phyloP scores from a whole-genome alignment of 2,888 invertebrate species.

The Toxonevra muliebris region DNA sequence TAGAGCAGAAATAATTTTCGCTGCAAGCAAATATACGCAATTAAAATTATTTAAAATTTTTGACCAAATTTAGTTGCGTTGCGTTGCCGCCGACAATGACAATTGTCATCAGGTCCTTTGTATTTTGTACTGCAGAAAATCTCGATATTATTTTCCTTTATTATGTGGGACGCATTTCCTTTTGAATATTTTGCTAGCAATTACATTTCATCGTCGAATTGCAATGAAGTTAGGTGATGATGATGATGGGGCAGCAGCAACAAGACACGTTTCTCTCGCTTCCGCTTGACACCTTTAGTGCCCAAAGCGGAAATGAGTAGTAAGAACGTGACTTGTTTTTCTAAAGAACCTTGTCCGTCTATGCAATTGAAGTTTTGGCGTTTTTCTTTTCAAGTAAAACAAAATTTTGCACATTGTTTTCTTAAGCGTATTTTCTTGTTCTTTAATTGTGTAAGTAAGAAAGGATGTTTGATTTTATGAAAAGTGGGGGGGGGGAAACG shows the following conservation, averaged over 20 bases:
- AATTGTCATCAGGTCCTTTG: conserved; percentile 11
- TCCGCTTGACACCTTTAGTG: conserved; percentile 57
- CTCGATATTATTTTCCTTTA: too few species aligned
- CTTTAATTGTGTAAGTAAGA: neutral
- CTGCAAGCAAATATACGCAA: conserved; percentile 42
- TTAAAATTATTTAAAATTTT: conserved; percentile 56
- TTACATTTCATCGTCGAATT: conserved; percentile 15
- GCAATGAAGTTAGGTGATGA: neutral
- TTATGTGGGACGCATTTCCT: conserved; percentile 17
- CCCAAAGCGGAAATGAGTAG: conserved; percentile 53
- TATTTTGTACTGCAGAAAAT: too few species aligned
- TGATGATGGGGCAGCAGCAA: conserved; percentile 17
- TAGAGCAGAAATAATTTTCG: neutral
- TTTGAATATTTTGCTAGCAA: conserved; percentile 37
- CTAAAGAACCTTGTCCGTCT: neutral
- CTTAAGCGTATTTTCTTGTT: neutral
- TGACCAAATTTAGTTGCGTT: conserved; percentile 22
- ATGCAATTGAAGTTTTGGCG: neutral
- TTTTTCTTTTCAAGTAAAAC: neutral
- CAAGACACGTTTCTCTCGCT: conserved; percentile 51
- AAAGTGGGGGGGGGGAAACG: neutral
- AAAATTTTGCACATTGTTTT: neutral
- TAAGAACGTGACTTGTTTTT: conserved; percentile 52
- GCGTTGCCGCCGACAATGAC: neutral
- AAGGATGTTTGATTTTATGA: neutral